Conservation (phyloP, 2,113 vertebrate genomes). For the Lagopus muta region DNA sequence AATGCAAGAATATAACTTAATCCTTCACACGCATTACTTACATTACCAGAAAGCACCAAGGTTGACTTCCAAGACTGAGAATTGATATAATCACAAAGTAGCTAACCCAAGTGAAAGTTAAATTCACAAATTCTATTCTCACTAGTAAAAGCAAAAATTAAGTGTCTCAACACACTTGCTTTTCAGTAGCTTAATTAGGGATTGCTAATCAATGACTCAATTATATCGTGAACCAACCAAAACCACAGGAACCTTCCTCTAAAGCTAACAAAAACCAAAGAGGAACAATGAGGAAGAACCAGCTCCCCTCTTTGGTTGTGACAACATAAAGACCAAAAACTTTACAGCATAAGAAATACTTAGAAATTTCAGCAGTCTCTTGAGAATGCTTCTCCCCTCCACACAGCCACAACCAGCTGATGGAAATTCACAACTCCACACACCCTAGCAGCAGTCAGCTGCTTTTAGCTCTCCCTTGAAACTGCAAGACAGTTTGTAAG, state of each 20-base stretch:
- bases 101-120: accelerated
- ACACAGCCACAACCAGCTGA: background rate
- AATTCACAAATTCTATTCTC: background rate
- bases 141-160: background rate
- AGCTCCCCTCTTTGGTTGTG: accelerated
- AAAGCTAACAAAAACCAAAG: accelerated
- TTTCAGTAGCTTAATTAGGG: background rate
- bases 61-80: background rate
- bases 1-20: background rate
- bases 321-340: accelerated
- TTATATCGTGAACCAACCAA: too few species aligned
- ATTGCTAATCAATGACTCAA: accelerated
- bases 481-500: background rate
- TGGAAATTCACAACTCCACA: background rate
- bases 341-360: background rate
- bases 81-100: background rate
- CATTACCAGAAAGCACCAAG: background rate
- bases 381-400: background rate
- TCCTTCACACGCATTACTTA: accelerated
- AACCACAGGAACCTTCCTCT: too few species aligned
- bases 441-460: background rate
- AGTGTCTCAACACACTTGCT: accelerated
- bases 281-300: accelerated
- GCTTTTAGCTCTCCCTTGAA: too few species aligned
- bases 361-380: accelerated